Percentiles rank a stretch among this genome's conserved stretches.
Conservation (phyloP, 2,797 vertebrate genomes). For the Karalla daura region DNA sequence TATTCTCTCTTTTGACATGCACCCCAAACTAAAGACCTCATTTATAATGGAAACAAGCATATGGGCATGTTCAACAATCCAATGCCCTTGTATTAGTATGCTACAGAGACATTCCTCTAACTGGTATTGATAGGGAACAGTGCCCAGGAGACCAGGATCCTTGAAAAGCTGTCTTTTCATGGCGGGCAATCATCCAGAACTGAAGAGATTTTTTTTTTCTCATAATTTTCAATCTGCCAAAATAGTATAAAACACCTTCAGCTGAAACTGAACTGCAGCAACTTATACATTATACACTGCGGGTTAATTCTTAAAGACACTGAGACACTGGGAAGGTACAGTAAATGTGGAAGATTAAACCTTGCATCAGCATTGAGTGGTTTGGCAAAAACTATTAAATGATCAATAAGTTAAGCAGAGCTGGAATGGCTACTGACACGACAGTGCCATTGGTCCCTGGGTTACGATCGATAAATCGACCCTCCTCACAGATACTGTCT, state of each 20-base stretch:
- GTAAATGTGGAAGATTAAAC: slow-evolving; percentile 51
- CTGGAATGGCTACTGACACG: slow-evolving; percentile 54
- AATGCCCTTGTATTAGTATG: slow-evolving; percentile 45
- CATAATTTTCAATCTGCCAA: not conserved
- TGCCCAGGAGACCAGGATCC: slow-evolving; percentile 37
- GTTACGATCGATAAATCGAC: slow-evolving; percentile 68
- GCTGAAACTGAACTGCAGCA: not conserved
- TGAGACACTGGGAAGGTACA: slow-evolving; percentile 27
- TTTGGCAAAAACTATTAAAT: slow-evolving; percentile 71
- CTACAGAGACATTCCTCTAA: slow-evolving; percentile 45
- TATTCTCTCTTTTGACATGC: slow-evolving; percentile 19
- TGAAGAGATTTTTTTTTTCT: no score
- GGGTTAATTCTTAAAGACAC: slow-evolving; percentile 16
- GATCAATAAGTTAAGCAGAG: slow-evolving; percentile 72
- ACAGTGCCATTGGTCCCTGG: slow-evolving; percentile 45
- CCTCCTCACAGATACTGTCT: slow-evolving; percentile 32
- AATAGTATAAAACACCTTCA: not conserved
- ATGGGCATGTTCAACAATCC: slow-evolving; percentile 51
- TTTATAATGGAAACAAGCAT: slow-evolving; percentile 52
- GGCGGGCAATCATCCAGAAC: slow-evolving; percentile 26
- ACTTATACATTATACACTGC: not conserved
- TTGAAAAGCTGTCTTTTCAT: slow-evolving; percentile 27
- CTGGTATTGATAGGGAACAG: slow-evolving; percentile 48
- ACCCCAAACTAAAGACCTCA: slow-evolving; percentile 33
- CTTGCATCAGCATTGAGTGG: slow-evolving; percentile 60